Conservation (phyloP, 2,113 vertebrate genomes). For the Platysternon megacephalum region DNA sequence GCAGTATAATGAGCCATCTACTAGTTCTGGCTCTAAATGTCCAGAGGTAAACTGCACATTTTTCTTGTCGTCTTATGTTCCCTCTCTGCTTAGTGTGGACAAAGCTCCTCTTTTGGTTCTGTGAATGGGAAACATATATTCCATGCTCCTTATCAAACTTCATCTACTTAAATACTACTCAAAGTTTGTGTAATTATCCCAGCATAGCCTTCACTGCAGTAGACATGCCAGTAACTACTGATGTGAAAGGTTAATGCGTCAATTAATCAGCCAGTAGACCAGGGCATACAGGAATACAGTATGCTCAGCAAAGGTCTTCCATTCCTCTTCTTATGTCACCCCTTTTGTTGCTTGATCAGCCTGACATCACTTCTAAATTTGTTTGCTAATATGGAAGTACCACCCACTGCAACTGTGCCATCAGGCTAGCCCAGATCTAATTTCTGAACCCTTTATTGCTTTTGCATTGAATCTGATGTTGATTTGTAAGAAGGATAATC, state of each 20-base stretch:
- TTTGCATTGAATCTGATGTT: neutral
- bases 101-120: neutral
- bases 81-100: accelerated
- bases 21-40: conserved; percentile 75
- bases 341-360: neutral
- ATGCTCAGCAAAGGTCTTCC: neutral
- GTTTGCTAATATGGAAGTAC: neutral
- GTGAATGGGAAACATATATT: neutral
- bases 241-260: accelerated
- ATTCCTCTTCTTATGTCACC: neutral
- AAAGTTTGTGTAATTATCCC: neutral
- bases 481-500: neutral
- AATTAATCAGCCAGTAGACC: neutral
- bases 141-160: neutral
- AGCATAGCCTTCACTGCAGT: accelerated
- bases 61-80: neutral
- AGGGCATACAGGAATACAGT: neutral
- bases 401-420: accelerated
- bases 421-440: neutral
- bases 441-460: neutral
- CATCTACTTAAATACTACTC: neutral
- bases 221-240: accelerated
- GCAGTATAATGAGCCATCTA: conserved; percentile 75
- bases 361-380: neutral
- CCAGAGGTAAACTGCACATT: conserved; percentile 60